Evolutionary conservation across 2,113 vertebrate species (phyloP).

Genomic region (Bungarus multicinctus): DNA sequence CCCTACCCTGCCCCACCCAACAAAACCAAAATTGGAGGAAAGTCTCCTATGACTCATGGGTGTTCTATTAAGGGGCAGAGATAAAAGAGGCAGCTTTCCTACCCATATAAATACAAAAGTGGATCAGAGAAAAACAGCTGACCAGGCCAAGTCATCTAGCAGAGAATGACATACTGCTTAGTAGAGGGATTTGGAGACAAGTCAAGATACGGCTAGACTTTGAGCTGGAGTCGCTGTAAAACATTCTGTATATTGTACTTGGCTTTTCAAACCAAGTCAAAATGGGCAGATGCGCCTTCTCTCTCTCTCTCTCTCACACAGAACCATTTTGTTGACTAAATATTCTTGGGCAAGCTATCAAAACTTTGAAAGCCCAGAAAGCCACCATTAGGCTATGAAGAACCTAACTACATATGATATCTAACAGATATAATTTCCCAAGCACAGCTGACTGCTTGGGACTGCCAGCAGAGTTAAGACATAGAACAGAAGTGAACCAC

Average conservation of each 20-base stretch:
- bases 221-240: neutral
- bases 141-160: constrained; percentile 15
- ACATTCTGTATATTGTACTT: neutral
- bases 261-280: neutral
- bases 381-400: neutral
- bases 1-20: constrained; percentile 25
- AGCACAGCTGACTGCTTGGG: neutral
- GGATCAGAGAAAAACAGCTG: constrained; percentile 33
- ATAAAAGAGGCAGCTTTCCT: constrained; percentile 36
- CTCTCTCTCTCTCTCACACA: neutral
- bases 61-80: constrained; percentile 46
- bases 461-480: neutral
- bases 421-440: neutral
- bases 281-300: neutral
- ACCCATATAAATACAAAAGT: constrained; percentile 25
- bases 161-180: neutral
- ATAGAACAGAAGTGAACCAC: neutral
- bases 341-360: neutral
- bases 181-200: neutral
- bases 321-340: neutral
- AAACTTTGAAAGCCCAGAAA: neutral
- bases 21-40: constrained; percentile 35
- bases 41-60: constrained; percentile 37
- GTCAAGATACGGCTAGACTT: neutral
- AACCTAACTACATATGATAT: neutral